phyloP scores from a whole-genome alignment of 2,113 vertebrate genomes.

The Myrmophylax atrothorax region DNA sequence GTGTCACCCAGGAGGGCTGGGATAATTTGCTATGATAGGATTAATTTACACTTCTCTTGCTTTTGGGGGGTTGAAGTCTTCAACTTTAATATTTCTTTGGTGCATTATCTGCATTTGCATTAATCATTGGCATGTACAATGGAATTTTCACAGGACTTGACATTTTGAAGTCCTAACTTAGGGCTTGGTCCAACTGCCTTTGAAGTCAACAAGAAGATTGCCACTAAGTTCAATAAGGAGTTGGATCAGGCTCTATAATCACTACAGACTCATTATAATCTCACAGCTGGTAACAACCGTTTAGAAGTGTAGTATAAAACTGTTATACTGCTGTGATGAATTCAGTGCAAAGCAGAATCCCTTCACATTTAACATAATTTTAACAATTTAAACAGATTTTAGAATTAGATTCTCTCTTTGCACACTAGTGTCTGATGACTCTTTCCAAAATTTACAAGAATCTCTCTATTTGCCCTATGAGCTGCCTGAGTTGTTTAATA shows the following conservation, averaged over 20 bases:
- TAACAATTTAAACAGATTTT: conserved; percentile 22
- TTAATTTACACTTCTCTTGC: conserved; percentile 13
- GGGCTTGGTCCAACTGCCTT: conserved; percentile 12
- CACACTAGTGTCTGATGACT: not conserved
- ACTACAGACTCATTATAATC: conserved; percentile 21
- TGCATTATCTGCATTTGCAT: conserved; percentile 56
- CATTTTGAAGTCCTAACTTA: conserved; percentile 48
- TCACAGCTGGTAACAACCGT: not conserved
- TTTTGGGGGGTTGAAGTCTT: conserved; percentile 29
- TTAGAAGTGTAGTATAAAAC: not conserved
- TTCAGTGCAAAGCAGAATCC: not conserved
- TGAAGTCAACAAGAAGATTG: conserved; percentile 43
- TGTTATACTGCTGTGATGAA: not conserved
- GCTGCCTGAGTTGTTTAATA: not conserved
- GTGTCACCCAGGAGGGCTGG: not conserved
- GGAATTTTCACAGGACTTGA: conserved; percentile 29
- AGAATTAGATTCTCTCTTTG: not conserved
- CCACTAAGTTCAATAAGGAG: conserved; percentile 8
- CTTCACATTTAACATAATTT: not conserved
- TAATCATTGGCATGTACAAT: conserved; percentile 36
- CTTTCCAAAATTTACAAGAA: not conserved
- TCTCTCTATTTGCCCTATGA: not conserved
- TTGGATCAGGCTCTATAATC: conserved; percentile 31
- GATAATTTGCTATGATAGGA: conserved; percentile 20
- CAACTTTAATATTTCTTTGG: conserved; percentile 19